Base-by-base conservation (phyloP, 2,797 vertebrate genomes). In the Erethizon dorsatum region DNA sequence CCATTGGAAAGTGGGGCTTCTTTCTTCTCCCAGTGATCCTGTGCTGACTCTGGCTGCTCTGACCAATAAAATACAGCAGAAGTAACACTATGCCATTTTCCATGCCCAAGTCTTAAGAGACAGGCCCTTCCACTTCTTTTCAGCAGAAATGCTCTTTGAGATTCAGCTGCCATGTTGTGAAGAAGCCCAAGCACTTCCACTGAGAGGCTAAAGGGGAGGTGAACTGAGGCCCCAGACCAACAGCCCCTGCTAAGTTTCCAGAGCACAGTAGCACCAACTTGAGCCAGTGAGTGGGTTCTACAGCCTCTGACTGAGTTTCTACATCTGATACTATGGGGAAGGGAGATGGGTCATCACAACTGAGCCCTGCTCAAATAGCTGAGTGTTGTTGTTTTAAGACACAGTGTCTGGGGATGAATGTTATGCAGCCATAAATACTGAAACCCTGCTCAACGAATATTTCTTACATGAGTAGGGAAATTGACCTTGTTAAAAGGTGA, bases 221-320 rank as follows among this genome's bases (percentile, higher is more conserved):
- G 26, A 80, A 57, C 50, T 41, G 63, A 82, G 59, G 20, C 18
- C 22, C 2, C 63, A 45, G 8, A 41, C 33, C 52, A 59, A 12
- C 33, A 61, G 50, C 41, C 33, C 52, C 33, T 26, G 11, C 50
- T 59, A 18, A 6, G 41, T 75, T 59, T n/a, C n/a, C 88, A 54
- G 1, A 11, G 24, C 26, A n/a, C 4, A 18, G 4, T 5, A 41
- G 26, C 33, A 59, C 11, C n/a, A 26, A 6, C 4, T 7, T 24
- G 12, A 2, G 26, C 33, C 26, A 22, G 14, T 11, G 4, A 41
- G 28, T 56, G 4, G 6, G 33, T 26, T 33, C 11, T 13, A 2
- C 11, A 50, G 2, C 3, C 6, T 33, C 37, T 17, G 8, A 13
- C 2, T 12, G 71, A 59, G 13, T 41, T 65, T 45, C 47, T 59